A percentile compares a stretch with the other conserved stretches of the same genome.
These are phyloP conservation scores for Tragulus kanchil DNA, from an alignment of 2,113 vertebrate species.

Conservation along the genomic window DNA sequence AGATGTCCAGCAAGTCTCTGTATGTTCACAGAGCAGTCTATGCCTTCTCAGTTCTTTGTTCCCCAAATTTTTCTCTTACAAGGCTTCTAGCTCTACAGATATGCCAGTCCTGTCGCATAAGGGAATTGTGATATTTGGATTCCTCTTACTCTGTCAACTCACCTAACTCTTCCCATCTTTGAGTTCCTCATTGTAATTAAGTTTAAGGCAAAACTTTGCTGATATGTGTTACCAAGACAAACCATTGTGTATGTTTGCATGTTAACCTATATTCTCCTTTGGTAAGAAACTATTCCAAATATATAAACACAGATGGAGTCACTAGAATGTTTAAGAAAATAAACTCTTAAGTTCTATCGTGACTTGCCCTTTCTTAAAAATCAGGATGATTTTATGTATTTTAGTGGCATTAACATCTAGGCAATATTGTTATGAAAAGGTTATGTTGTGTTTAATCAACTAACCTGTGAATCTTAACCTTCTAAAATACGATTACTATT, in stretches of 20 bases:
- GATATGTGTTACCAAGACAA: background rate
- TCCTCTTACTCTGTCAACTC: background rate
- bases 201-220: background rate
- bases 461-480: background rate
- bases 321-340: slow-evolving; percentile 5
- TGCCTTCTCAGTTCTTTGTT: background rate
- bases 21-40: background rate
- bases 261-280: background rate
- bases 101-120: background rate
- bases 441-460: background rate
- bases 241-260: background rate
- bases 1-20: background rate
- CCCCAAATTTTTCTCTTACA: background rate
- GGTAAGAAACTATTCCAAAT: background rate
- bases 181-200: background rate
- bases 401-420: background rate
- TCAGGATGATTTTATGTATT: background rate
- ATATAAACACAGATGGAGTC: background rate
- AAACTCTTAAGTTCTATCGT: slow-evolving; percentile 12
- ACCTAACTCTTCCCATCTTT: background rate
- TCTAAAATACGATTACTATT: background rate
- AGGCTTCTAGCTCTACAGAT: background rate
- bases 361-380: background rate
- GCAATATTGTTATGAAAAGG: background rate
- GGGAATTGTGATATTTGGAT: background rate